phyloP scores from a whole-genome alignment of 1,140 invertebrate species.

The Coelopa frigida region DNA sequence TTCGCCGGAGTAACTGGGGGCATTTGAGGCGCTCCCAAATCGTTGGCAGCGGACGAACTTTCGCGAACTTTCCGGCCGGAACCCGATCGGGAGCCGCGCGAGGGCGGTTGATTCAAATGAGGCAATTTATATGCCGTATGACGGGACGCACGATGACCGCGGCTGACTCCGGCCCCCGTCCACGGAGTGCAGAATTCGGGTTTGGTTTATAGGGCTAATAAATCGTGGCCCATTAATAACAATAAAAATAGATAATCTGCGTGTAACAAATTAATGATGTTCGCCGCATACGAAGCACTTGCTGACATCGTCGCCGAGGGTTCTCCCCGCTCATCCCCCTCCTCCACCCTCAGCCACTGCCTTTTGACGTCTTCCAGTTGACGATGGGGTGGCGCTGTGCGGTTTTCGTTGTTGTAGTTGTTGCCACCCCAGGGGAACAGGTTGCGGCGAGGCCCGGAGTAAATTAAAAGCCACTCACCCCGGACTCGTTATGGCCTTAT shows the following conservation, averaged over 20 bases:
- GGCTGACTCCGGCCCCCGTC: too few species aligned
- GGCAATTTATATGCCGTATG: too few species aligned
- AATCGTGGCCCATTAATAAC: constrained; percentile 44
- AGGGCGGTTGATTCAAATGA: too few species aligned
- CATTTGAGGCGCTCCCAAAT: too few species aligned
- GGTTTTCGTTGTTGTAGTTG: constrained; percentile 6
- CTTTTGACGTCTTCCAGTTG: not conserved
- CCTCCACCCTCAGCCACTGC: not conserved
- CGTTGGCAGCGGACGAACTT: too few species aligned
- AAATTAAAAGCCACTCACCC: constrained; percentile 44
- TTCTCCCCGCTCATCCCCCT: not conserved
- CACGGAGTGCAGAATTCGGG: too few species aligned
- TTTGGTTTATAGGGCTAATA: constrained; percentile 27
- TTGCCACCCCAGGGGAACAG: constrained; percentile 6
- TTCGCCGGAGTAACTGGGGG: too few species aligned
- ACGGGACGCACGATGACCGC: too few species aligned
- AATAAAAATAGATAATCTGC: constrained; percentile 45
- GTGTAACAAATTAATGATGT: constrained; percentile 45
- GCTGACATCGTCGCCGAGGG: not conserved
- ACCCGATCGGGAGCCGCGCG: too few species aligned
- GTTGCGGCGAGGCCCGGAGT: constrained; percentile 32
- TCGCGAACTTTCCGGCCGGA: too few species aligned
- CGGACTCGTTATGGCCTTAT: not conserved
- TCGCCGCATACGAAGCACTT: not conserved
- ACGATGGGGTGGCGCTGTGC: not conserved